Evolutionary conservation across 2,888 invertebrate species (phyloP).

Genomic region (Phalera bucephala): DNA sequence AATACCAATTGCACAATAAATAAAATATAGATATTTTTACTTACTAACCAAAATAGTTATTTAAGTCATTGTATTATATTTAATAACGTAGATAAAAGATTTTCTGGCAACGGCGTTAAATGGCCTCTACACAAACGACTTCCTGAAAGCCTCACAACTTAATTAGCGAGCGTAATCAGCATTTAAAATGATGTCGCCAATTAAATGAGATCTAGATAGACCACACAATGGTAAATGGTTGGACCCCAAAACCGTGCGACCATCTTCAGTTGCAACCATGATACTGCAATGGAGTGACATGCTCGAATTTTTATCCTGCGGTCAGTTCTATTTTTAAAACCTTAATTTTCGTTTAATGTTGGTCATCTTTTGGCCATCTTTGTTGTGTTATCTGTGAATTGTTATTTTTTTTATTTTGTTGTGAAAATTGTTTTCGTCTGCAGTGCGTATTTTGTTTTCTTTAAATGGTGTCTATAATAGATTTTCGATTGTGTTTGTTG

Average conservation of each 20-base stretch:
- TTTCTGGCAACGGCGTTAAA: too few relatives aligned
- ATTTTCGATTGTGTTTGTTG: not conserved
- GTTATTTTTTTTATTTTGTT: not conserved
- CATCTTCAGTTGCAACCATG: slow-evolving; percentile 71
- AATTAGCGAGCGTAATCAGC: slow-evolving; percentile 16
- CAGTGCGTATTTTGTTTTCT: not conserved
- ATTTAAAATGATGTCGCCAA: slow-evolving; percentile 17
- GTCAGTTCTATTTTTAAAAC: slow-evolving; percentile 58
- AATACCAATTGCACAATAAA: too few relatives aligned
- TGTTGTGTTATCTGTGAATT: slow-evolving; percentile 13
- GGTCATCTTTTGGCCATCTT: slow-evolving; percentile 12
- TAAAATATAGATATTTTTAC: too few relatives aligned
- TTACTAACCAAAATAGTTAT: too few relatives aligned
- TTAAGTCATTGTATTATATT: too few relatives aligned
- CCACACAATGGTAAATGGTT: slow-evolving; percentile 58
- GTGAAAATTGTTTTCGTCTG: not conserved
- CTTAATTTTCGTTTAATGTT: not conserved
- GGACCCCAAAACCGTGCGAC: slow-evolving; percentile 56
- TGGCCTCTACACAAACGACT: too few relatives aligned
- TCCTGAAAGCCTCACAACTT: slow-evolving; percentile 14
- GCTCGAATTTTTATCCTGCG: slow-evolving; percentile 72
- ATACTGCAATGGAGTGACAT: slow-evolving; percentile 79
- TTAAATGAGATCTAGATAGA: slow-evolving; percentile 56
- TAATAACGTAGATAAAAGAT: too few relatives aligned
- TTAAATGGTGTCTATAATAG: not conserved